phyloP scores from a whole-genome alignment of 37 sponge, comb jelly and placozoan genomes.

The Theonella swinhoei region DNA sequence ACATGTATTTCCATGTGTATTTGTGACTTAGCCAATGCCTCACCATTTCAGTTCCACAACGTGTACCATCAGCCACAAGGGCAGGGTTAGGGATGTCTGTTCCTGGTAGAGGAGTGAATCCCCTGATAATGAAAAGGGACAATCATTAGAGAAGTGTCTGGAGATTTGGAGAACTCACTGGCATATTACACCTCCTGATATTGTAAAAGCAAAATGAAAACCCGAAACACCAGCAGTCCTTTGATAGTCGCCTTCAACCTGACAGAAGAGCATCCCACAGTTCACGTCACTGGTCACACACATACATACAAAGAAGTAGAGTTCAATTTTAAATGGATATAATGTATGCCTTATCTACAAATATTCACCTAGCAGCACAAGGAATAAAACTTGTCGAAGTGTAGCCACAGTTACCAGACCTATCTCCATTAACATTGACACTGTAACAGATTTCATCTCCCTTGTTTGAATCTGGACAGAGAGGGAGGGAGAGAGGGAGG shows the following conservation, averaged over 20 bases:
- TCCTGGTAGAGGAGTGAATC: constrained; percentile 4
- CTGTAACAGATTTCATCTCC: constrained; percentile 28
- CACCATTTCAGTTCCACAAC: constrained; percentile 19
- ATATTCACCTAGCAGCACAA: constrained; percentile 38
- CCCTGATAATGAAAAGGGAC: neutral
- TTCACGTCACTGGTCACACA: too few species aligned
- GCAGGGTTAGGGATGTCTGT: constrained; percentile 20
- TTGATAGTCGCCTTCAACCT: too few species aligned
- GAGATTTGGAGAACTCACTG: neutral
- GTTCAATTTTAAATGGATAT: too few species aligned
- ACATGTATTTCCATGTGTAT: neutral
- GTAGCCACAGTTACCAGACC: constrained; percentile 58
- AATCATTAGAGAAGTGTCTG: neutral
- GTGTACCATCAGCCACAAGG: constrained; percentile 40
- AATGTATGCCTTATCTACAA: neutral
- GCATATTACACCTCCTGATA: neutral
- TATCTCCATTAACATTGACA: constrained; percentile 26
- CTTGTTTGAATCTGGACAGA: constrained; percentile 1
- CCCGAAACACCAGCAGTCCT: too few species aligned
- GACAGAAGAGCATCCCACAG: too few species aligned
- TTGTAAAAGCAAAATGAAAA: too few species aligned
- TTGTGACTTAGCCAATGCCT: neutral
- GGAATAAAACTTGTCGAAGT: constrained; percentile 2
- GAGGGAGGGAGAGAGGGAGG: neutral
- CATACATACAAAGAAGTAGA: too few species aligned